Conservation (phyloP, 2,888 invertebrate species). For the Macaria notata region DNA sequence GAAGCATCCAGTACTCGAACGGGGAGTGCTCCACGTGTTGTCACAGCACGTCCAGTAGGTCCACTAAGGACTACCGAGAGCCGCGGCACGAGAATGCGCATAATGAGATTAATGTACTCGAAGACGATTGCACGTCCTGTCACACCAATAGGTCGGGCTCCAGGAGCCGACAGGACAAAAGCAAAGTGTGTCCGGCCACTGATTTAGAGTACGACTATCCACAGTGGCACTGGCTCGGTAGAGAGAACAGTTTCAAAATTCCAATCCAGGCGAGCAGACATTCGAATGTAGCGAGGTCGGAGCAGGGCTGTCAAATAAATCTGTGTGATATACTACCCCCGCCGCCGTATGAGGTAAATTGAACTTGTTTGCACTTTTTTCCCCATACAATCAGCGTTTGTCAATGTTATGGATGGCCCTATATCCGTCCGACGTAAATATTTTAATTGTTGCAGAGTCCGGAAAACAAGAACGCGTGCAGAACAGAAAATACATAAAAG, state of each 20-base stretch:
- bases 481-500: slow-evolving; percentile 39
- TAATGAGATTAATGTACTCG: slow-evolving; percentile 70
- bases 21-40: slow-evolving; percentile 78
- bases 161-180: slow-evolving; percentile 76
- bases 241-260: slow-evolving; percentile 80
- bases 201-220: slow-evolving; percentile 80
- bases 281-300: slow-evolving; percentile 74
- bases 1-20: slow-evolving; percentile 75
- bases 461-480: slow-evolving; percentile 61
- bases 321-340: slow-evolving; percentile 86
- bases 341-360: slow-evolving; percentile 83
- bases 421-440: slow-evolving; percentile 39
- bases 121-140: slow-evolving; percentile 74
- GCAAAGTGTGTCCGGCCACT: slow-evolving; percentile 74
- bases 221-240: slow-evolving; percentile 77
- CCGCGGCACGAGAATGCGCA: slow-evolving; percentile 66
- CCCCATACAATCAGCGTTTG: slow-evolving; percentile 40
- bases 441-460: slow-evolving; percentile 65
- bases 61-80: slow-evolving; percentile 76
- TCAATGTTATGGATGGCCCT: slow-evolving; percentile 38
- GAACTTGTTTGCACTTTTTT: slow-evolving; percentile 59
- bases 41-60: slow-evolving; percentile 76
- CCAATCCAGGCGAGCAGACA: slow-evolving; percentile 74
- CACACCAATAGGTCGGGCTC: slow-evolving; percentile 77
- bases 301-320: slow-evolving; percentile 82